Evolutionary conservation across 2,888 invertebrate genomes (phyloP).

Genomic region (Priocnemis perturbator): DNA sequence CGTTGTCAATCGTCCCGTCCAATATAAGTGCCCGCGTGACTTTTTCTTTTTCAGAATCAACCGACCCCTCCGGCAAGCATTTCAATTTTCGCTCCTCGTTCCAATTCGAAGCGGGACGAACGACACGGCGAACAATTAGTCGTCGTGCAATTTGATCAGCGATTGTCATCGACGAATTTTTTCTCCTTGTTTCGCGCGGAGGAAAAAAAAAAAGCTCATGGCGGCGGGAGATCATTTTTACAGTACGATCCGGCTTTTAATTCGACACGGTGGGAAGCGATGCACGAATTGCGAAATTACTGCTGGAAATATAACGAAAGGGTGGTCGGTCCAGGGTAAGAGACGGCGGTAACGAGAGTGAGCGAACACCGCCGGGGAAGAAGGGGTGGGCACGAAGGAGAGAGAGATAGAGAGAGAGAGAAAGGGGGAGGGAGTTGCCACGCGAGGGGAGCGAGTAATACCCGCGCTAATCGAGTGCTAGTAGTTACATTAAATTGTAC

Average conservation of each 20-base stretch:
- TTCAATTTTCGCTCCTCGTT: constrained; percentile 60
- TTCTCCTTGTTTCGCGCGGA: constrained; percentile 20
- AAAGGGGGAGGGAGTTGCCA: too few relatives aligned
- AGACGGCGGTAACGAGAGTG: background rate
- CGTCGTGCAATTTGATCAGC: constrained; percentile 70
- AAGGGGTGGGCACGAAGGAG: too few relatives aligned
- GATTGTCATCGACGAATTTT: constrained; percentile 67
- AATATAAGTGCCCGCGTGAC: constrained; percentile 34
- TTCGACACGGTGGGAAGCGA: background rate
- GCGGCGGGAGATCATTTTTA: constrained; percentile 45
- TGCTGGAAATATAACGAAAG: too few relatives aligned
- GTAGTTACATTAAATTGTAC: too few relatives aligned
- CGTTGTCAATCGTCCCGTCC: constrained; percentile 37
- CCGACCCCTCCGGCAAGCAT: constrained; percentile 58
- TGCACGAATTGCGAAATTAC: constrained; percentile 15
- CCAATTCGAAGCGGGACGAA: constrained; percentile 57
- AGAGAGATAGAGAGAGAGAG: too few relatives aligned
- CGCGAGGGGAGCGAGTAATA: too few relatives aligned
- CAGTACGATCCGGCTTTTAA: constrained; percentile 39
- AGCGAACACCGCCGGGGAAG: background rate
- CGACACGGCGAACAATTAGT: constrained; percentile 69
- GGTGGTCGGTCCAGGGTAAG: too few relatives aligned
- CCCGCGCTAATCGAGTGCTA: too few relatives aligned
- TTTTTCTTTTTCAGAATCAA: constrained; percentile 52
- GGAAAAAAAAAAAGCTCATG: constrained; percentile 34